Base-by-base conservation (phyloP, 2,113 vertebrate genomes). In the Cnemophilus loriae region DNA sequence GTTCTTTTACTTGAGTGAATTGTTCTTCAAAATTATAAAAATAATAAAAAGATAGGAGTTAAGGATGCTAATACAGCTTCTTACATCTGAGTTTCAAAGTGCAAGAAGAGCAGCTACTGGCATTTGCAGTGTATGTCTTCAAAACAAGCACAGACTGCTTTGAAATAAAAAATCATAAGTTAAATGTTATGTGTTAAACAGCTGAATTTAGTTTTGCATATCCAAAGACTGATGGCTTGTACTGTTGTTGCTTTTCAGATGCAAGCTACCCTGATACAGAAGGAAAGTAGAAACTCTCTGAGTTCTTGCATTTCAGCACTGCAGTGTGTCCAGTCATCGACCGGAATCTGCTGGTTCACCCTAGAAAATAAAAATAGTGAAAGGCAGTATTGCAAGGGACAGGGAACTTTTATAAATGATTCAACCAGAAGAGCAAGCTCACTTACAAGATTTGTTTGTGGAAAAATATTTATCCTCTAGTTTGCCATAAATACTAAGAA, bases 391-490 rank as follows among this genome's bases (percentile, higher is more conserved):
- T 56, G 3, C 37, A 88, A 24, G 44, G 6, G 19, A 3, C 16
- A 69, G 21, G 12, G 16, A 46, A 23, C 17, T 33, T 63, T 61
- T 68, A n/a, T 4, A 0, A 12, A 20, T 37, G 0, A 32, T 61
- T 82, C 22, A 52, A 7, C 18, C 23, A 78, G 65, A 69, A 21
- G 9, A 71, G 49, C 9, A 75, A 27, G 10, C 33, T 68, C 13
- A 28, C 7, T 33, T 20, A 4, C 1, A 59, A 74, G 21, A 42
- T 61, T 57, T 83, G 9, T 69, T 61, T 44, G 28, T 1, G 39
- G 26, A 65, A 63, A 76, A 41, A 47, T n/a, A 1, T 47, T 73
- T 87, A 10, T 55, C 7, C 7, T 73, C 7, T 26, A 50, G 4
- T 20, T 83, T 23, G 3, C 1, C 19, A 28, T 11, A 84, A 76